Evolutionary conservation across 2,797 vertebrate species (phyloP).

Genomic region (Tamandua tetradactyla): DNA sequence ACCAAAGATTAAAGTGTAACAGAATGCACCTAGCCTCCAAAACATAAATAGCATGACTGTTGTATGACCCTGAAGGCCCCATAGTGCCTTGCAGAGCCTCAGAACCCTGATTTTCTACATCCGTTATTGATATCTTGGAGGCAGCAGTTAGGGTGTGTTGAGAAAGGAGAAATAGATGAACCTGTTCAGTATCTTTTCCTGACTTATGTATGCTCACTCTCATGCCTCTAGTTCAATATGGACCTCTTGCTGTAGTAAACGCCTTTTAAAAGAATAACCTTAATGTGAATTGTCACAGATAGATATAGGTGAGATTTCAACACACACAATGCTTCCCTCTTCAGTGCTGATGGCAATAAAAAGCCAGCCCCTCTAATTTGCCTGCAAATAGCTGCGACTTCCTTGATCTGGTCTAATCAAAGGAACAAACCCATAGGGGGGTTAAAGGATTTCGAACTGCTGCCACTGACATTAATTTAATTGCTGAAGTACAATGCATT

Average conservation of each 20-base stretch:
- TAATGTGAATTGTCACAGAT: constrained; percentile 80
- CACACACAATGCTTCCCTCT: constrained; percentile 82
- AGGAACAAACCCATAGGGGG: constrained; percentile 84
- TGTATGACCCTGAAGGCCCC: background rate
- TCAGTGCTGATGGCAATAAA: constrained; percentile 80
- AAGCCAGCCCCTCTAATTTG: constrained; percentile 81
- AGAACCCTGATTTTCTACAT: background rate
- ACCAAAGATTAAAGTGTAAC: background rate
- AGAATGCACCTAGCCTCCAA: background rate
- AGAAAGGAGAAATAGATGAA: background rate
- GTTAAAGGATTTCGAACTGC: constrained; percentile 82
- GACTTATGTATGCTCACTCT: constrained; percentile 1
- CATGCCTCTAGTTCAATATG: constrained; percentile 62
- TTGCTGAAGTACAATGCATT: constrained; percentile 83
- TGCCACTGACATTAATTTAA: constrained; percentile 85
- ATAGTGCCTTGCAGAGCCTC: background rate
- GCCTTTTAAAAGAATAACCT: constrained; percentile 76
- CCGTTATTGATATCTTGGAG: background rate
- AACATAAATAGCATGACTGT: background rate
- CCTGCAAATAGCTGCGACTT: constrained; percentile 84
- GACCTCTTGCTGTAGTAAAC: constrained; percentile 77
- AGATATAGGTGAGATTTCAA: constrained; percentile 80
- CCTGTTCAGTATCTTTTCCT: background rate
- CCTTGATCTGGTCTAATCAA: constrained; percentile 86
- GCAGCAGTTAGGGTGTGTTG: background rate